These are phyloP conservation scores for Zaprionus africanus DNA, from an alignment of 1,140 invertebrate genomes.

Conservation along the genomic window DNA sequence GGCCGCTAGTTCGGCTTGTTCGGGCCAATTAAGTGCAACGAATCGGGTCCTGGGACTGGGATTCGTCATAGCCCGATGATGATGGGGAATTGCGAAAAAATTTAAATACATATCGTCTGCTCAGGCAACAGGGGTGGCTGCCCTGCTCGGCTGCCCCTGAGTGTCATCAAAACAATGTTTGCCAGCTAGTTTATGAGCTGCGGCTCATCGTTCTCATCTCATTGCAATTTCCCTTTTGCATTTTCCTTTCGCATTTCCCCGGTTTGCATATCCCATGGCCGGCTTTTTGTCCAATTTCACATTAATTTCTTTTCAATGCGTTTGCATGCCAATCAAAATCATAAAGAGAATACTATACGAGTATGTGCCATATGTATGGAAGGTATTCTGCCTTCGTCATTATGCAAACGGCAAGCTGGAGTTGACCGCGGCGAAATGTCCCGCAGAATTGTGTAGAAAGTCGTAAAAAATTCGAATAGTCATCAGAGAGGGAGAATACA, in stretches of 20 bases:
- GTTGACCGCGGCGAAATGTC: conserved; percentile 67
- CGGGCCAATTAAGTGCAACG: conserved; percentile 77
- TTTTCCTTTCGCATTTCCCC: conserved; percentile 44
- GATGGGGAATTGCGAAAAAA: conserved; percentile 57
- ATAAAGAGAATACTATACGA: conserved; percentile 20
- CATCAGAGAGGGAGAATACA: conserved; percentile 7
- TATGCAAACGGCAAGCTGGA: conserved; percentile 63
- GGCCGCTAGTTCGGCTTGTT: background rate
- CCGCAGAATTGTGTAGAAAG: conserved; percentile 68
- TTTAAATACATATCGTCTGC: conserved; percentile 71
- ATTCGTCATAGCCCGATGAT: conserved; percentile 71
- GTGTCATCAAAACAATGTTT: conserved; percentile 82
- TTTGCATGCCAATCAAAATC: conserved; percentile 44
- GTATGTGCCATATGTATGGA: background rate
- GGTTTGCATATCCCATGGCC: conserved; percentile 14
- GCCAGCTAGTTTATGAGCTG: conserved; percentile 78
- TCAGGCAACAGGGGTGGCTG: conserved; percentile 40
- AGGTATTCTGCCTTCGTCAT: conserved; percentile 42
- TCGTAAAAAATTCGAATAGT: conserved; percentile 60
- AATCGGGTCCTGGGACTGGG: conserved; percentile 47
- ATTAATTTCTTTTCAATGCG: conserved; percentile 77
- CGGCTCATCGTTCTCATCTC: conserved; percentile 53
- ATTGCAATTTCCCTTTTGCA: conserved; percentile 57
- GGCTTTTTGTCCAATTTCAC: conserved; percentile 65
- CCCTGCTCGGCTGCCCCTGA: conserved; percentile 58